phyloP scores from a whole-genome alignment of 2,888 invertebrate species.

The Trissonchulus sp. region DNA sequence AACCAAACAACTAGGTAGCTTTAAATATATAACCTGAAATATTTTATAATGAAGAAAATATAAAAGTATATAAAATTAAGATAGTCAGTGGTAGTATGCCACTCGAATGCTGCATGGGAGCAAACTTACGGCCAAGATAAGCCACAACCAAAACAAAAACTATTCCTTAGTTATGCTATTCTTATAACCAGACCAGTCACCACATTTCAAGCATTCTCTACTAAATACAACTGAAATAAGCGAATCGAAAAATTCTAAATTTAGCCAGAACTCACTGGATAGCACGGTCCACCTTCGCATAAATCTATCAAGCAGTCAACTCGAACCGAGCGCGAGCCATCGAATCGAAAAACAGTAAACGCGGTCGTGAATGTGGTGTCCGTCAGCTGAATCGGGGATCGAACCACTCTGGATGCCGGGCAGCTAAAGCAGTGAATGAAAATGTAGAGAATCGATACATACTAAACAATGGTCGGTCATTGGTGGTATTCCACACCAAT shows the following conservation, averaged over 20 bases:
- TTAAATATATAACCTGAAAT: too few relatives aligned
- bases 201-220: slow-evolving; percentile 3
- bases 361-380: neutral
- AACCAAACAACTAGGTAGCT: too few relatives aligned
- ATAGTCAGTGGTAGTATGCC: too few relatives aligned
- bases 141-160: too few relatives aligned
- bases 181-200: slow-evolving; percentile 25
- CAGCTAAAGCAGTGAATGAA: slow-evolving; percentile 24
- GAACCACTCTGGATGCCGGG: slow-evolving; percentile 25
- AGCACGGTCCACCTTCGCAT: slow-evolving; percentile 26
- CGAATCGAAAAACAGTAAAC: slow-evolving; percentile 28
- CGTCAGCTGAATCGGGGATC: neutral
- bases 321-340: slow-evolving; percentile 24
- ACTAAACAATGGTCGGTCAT: too few relatives aligned
- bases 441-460: too few relatives aligned
- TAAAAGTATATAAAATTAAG: too few relatives aligned
- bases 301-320: slow-evolving; percentile 26
- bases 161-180: too few relatives aligned
- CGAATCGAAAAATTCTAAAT: neutral
- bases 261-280: slow-evolving; percentile 18
- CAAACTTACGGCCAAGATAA: too few relatives aligned
- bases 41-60: too few relatives aligned
- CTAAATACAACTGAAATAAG: slow-evolving; percentile 27
- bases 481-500: too few relatives aligned
- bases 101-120: too few relatives aligned